Evolutionary conservation across 2,113 vertebrate genomes (phyloP), one percentile per base, ranked within the genome.

Genomic region (Tonatia bakeri): DNA sequence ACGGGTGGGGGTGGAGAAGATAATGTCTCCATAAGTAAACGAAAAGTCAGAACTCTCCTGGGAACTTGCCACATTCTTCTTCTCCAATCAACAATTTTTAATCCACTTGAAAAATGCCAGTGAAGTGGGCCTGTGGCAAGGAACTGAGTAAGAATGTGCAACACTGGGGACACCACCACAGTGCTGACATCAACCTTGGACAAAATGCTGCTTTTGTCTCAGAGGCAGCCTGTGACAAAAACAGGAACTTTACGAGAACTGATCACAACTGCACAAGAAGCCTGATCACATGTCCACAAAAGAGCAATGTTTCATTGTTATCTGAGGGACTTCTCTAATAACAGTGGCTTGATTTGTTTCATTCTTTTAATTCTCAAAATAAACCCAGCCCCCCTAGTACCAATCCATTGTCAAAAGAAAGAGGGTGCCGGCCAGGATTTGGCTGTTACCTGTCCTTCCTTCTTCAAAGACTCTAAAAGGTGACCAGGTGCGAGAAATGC

Each of bases 191-290:
- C 72, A 75, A 80, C 95, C 81, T 36, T 67, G 73, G 84, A 92
- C 76, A 97, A 97, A 97, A 97, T 84, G 95, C 96, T 88, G 95
- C 96, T 98, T 98, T 97, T 98, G 97, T 98, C 83, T 96, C 61
- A 10, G 80, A 95, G 87, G 90, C 94, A 43, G 97, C 94, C 83
- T 61, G n/a, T 3, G 95, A 95, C 81, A 83, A 92, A 97, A 97
- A 98, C 97, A 96, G 97, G 97, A 97, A 98, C 97, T 97, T 97
- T 92, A 88, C 76, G 94, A 95, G 94, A 94, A 94, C 92, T 69
- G 94, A 91, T 93, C 87, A n/a, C 96, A 87, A 96, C 94, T 77
- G 95, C 79, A 76, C 85, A 52, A 92, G 64, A 89, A 88, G 97
- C 85, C 89, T 70, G 67, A 82, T 91, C 96, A 95, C 97, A 96